These are phyloP conservation scores for Pyrocoelia pectoralis DNA, from an alignment of 2,888 invertebrate genomes.

Conservation along the genomic window DNA sequence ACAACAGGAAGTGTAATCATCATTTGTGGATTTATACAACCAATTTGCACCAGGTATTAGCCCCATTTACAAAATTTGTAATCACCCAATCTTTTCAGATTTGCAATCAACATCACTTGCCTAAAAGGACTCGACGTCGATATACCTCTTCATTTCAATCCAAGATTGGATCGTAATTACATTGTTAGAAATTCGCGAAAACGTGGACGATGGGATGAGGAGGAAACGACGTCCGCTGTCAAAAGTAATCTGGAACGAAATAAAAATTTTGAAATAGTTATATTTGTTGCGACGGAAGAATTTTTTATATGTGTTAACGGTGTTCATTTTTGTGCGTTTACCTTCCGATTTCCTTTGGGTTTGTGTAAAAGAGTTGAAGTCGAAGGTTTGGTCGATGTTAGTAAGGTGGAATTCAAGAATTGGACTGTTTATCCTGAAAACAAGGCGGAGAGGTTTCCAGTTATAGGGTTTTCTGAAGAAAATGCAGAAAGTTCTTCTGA, in stretches of 20 bases:
- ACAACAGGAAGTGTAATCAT: conserved; percentile 46
- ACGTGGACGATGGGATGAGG: conserved; percentile 75
- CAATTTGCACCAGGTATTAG: conserved; percentile 25
- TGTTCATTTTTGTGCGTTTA: conserved; percentile 74
- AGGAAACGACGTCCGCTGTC: conserved; percentile 70
- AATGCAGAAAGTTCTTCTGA: background rate
- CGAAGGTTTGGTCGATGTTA: conserved; percentile 57
- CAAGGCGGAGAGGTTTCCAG: background rate
- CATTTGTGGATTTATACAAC: conserved; percentile 32
- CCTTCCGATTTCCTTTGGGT: conserved; percentile 69
- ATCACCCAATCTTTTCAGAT: conserved; percentile 61
- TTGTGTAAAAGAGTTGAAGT: conserved; percentile 69
- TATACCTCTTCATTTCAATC: conserved; percentile 83
- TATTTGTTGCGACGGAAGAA: conserved; percentile 67
- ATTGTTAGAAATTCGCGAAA: conserved; percentile 78
- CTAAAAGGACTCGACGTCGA: conserved; percentile 54
- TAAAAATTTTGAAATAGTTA: conserved; percentile 65
- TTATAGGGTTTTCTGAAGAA: background rate
- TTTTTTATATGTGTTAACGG: conserved; percentile 78
- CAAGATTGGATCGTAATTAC: conserved; percentile 78
- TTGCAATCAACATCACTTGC: conserved; percentile 69
- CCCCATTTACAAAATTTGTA: background rate
- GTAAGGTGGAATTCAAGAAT: conserved; percentile 35
- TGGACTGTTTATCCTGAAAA: conserved; percentile 49
- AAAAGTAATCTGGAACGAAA: conserved; percentile 63